Evolutionary conservation across 2,113 vertebrate genomes (phyloP).

Genomic region (Chlorodrepanis virens): DNA sequence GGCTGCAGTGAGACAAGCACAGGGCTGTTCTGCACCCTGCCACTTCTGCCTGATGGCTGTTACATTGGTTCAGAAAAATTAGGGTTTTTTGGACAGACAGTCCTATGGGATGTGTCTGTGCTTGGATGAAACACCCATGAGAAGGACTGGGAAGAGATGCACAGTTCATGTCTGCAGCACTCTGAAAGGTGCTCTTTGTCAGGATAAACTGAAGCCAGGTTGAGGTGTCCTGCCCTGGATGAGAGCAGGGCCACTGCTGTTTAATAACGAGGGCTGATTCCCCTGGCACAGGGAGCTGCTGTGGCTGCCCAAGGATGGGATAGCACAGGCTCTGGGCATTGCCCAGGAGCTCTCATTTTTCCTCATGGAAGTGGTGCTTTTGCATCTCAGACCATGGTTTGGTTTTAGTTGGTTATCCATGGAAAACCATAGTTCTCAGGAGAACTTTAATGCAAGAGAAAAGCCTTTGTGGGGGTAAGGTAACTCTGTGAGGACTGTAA

Average conservation of each 20-base stretch:
- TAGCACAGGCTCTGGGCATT: neutral
- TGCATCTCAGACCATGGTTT: neutral
- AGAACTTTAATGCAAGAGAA: neutral
- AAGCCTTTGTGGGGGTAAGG: neutral
- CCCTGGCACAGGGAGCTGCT: neutral
- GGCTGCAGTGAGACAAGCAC: neutral
- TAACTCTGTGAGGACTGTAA: neutral
- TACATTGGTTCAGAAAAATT: neutral
- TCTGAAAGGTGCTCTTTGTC: neutral
- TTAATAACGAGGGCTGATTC: neutral
- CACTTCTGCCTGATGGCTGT: neutral
- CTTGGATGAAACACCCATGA: neutral
- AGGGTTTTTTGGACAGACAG: neutral
- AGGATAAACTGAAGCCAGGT: neutral
- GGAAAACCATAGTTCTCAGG: neutral
- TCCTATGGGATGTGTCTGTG: neutral
- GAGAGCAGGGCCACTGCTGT: neutral
- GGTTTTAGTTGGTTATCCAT: no score
- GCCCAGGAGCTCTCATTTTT: fast-evolving
- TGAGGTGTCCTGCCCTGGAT: neutral
- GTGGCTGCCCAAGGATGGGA: neutral
- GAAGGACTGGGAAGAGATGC: neutral
- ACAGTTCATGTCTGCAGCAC: fast-evolving
- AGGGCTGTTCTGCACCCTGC: neutral
- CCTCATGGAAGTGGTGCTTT: neutral